These are phyloP conservation scores for Meloe dianella DNA, from an alignment of 2,888 invertebrate species.

Conservation along the genomic window DNA sequence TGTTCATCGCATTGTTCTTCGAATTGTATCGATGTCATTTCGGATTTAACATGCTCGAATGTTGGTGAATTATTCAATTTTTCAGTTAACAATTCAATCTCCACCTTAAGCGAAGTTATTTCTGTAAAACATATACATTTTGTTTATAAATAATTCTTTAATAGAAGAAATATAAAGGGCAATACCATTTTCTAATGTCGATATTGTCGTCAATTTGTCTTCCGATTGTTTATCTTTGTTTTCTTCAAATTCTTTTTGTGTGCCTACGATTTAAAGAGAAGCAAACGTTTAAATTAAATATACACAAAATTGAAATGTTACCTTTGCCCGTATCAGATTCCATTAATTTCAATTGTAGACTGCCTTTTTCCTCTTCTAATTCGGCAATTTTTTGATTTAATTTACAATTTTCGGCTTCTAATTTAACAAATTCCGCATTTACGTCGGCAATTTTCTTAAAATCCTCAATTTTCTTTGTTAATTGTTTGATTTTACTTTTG, in stretches of 20 bases:
- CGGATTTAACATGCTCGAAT: slow-evolving; percentile 70
- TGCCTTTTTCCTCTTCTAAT: slow-evolving; percentile 85
- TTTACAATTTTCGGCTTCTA: slow-evolving; percentile 68
- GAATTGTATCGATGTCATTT: slow-evolving; percentile 78
- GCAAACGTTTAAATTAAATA: no score
- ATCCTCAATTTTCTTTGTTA: slow-evolving; percentile 76
- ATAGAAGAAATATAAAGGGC: not conserved
- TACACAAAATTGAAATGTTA: not conserved
- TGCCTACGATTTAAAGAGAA: no score
- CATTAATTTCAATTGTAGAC: slow-evolving; percentile 83
- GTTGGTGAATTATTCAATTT: slow-evolving; percentile 67
- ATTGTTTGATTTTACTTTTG: slow-evolving; percentile 74
- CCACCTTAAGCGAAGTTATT: slow-evolving; percentile 66
- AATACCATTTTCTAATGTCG: slow-evolving; percentile 48
- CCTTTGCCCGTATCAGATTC: slow-evolving; percentile 76
- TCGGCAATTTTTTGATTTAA: slow-evolving; percentile 80
- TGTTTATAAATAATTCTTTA: no score
- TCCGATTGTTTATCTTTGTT: slow-evolving; percentile 41
- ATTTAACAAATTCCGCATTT: slow-evolving; percentile 70
- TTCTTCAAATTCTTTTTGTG: slow-evolving; percentile 45
- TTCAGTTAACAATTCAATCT: slow-evolving; percentile 67
- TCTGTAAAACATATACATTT: slow-evolving; percentile 55
- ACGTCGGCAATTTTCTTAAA: slow-evolving; percentile 71
- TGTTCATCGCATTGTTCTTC: slow-evolving; percentile 73
- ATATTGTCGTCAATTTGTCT: slow-evolving; percentile 42